phyloP scores from a whole-genome alignment of 2,797 vertebrate genomes.

The Notamacropus eugenii region DNA sequence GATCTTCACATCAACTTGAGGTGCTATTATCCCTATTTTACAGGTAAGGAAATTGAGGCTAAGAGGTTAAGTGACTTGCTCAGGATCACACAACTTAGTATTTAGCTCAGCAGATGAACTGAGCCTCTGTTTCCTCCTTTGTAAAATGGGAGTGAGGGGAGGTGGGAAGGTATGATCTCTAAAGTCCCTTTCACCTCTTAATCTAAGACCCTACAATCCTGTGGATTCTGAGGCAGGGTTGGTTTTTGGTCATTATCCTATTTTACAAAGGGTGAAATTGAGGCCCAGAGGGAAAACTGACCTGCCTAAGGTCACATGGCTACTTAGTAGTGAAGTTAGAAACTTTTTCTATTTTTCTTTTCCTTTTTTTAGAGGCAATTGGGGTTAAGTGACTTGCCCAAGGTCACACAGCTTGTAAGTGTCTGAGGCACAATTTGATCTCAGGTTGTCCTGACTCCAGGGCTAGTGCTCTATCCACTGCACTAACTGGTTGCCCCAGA shows the following conservation, averaged over 20 bases:
- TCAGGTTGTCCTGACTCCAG: not conserved
- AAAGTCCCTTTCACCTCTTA: not conserved
- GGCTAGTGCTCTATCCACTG: not conserved
- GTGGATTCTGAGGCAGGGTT: not conserved
- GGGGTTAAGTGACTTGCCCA: not conserved
- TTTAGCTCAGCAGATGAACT: not conserved
- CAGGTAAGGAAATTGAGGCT: not conserved
- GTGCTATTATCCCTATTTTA: not conserved
- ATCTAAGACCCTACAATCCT: not conserved
- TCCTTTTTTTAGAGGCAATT: not conserved
- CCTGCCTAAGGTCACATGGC: not conserved
- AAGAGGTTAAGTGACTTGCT: not conserved
- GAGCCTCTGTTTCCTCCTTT: not conserved
- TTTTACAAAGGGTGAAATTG: not conserved
- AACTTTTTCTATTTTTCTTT: not conserved
- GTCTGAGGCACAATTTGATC: not conserved
- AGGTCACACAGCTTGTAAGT: not conserved
- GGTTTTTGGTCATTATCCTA: not conserved
- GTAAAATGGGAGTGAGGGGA: not conserved
- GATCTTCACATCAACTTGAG: not conserved
- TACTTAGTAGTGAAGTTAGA: not conserved
- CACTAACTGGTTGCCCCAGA: too few relatives aligned
- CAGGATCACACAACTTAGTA: not conserved
- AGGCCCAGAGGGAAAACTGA: not conserved
- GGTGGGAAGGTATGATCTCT: not conserved